Conservation (phyloP, 2,113 vertebrate genomes). For the Silurus asotus region DNA sequence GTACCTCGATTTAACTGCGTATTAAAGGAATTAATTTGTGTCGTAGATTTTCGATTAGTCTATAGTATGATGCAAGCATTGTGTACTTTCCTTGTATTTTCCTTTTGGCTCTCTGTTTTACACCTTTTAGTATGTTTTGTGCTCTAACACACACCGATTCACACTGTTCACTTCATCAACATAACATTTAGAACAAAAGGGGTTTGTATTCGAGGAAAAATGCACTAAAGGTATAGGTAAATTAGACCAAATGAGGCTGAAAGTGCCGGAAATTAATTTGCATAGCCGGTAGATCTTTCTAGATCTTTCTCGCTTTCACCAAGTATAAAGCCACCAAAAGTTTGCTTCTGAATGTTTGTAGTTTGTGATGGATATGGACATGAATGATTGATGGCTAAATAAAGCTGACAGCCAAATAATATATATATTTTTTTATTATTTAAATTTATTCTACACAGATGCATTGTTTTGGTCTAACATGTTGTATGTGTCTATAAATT, state of each 20-base stretch:
- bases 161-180: not conserved
- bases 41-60: not conserved
- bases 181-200: not conserved
- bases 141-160: not conserved
- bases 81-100: not conserved
- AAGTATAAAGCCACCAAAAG: not conserved
- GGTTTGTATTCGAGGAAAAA: not conserved
- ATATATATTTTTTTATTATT: not conserved
- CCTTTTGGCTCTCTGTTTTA: not conserved
- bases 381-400: not conserved
- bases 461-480: not conserved
- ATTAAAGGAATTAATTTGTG: not conserved
- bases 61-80: too few relatives aligned
- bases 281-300: not conserved
- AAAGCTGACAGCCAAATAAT: not conserved
- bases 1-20: not conserved
- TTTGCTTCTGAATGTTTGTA: not conserved
- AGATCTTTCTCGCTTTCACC: not conserved
- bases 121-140: not conserved
- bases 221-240: not conserved
- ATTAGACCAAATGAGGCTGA: not conserved
- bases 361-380: not conserved
- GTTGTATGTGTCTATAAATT: not conserved
- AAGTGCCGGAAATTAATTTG: not conserved
- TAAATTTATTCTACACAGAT: not conserved